phyloP scores from a whole-genome alignment of 2,113 vertebrate genomes.

The Anguilla japonica region DNA sequence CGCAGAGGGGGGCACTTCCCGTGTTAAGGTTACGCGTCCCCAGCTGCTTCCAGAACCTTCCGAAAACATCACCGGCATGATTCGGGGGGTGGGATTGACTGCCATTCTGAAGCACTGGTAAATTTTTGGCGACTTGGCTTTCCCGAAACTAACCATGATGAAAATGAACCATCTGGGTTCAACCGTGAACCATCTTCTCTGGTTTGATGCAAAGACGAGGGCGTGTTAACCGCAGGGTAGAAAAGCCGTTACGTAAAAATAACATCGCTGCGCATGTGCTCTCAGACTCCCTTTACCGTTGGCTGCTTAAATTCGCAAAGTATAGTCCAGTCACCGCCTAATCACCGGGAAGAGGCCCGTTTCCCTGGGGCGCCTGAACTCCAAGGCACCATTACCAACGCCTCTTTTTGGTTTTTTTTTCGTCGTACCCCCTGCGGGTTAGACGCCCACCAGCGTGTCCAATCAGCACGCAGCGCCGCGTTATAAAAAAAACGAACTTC shows the following conservation, averaged over 20 bases:
- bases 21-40: neutral
- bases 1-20: neutral
- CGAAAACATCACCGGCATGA: neutral
- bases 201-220: too few species aligned
- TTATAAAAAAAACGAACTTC: constrained; percentile 44
- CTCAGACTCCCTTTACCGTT: too few species aligned
- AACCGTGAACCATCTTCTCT: neutral
- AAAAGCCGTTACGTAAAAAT: too few species aligned
- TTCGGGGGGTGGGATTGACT: neutral
- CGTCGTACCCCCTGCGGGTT: neutral
- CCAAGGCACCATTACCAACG: neutral
- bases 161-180: neutral
- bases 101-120: neutral
- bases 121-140: neutral
- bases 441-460: neutral
- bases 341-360: too few species aligned
- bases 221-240: too few species aligned
- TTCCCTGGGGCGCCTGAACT: neutral
- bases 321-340: too few species aligned
- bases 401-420: constrained; percentile 31
- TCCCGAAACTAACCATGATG: too few species aligned
- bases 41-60: neutral
- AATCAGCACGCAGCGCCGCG: constrained; percentile 52
- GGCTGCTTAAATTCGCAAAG: too few species aligned
- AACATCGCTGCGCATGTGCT: too few species aligned